Percentiles rank a stretch among this genome's conserved stretches.
phyloP scores from a whole-genome alignment of 2,888 invertebrate species.

The Rhamphomyia laevipes region DNA sequence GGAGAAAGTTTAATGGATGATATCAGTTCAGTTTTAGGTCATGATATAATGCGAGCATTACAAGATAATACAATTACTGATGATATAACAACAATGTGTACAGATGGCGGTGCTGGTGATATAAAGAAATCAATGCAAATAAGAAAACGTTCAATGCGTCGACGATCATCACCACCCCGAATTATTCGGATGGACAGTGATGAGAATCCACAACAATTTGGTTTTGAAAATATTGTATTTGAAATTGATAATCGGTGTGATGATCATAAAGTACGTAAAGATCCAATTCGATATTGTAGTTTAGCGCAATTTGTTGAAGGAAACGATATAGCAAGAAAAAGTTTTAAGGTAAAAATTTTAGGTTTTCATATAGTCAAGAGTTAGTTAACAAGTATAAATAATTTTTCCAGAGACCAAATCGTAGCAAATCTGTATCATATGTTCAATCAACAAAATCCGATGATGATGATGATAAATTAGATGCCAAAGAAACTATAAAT shows the following conservation, averaged over 20 bases:
- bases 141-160: conserved; percentile 24
- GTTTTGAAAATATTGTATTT: conserved; percentile 62
- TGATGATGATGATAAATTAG: conserved; percentile 24
- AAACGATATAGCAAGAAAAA: conserved; percentile 67
- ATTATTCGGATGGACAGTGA: conserved; percentile 41
- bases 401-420: not conserved
- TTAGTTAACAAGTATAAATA: not conserved
- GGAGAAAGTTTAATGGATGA: conserved; percentile 72
- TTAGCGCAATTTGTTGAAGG: conserved; percentile 74
- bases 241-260: conserved; percentile 41
- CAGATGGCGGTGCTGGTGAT: conserved; percentile 30
- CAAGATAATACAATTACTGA: conserved; percentile 58
- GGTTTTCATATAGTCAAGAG: not conserved
- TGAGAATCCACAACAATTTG: conserved; percentile 43
- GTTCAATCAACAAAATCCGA: conserved; percentile 11
- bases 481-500: not conserved
- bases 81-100: conserved; percentile 56
- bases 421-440: not conserved
- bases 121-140: conserved; percentile 20
- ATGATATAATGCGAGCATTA: conserved; percentile 55
- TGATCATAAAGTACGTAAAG: conserved; percentile 36
- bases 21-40: conserved; percentile 60
- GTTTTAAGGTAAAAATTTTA: conserved; percentile 45
- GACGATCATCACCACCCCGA: conserved; percentile 43
- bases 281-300: conserved; percentile 60